Conservation (phyloP, 2,888 invertebrate genomes). For the Cantharis rustica region DNA sequence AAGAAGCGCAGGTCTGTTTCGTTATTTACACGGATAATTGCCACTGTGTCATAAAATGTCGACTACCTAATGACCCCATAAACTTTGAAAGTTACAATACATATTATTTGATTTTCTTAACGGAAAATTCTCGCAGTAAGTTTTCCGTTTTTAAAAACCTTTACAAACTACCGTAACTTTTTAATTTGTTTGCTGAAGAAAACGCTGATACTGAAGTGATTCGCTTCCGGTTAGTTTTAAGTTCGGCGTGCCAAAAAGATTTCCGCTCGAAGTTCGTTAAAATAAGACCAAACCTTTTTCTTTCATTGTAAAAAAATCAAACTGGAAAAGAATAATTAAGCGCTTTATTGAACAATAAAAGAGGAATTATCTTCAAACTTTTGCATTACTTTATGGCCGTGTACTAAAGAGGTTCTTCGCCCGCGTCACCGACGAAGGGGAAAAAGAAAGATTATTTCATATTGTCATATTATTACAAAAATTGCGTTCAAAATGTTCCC, state of each 20-base stretch:
- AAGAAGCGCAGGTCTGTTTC: neutral
- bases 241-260: neutral
- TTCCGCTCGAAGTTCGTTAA: neutral
- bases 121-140: neutral
- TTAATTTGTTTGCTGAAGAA: neutral
- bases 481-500: neutral
- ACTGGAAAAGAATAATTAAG: neutral
- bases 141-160: neutral
- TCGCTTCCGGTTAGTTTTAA: neutral
- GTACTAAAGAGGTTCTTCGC: neutral
- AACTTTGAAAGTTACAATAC: neutral
- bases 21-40: neutral
- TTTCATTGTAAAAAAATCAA: neutral
- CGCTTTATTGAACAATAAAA: neutral
- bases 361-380: neutral
- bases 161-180: neutral
- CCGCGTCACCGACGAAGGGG: neutral
- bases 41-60: neutral
- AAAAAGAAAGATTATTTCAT: neutral
- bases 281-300: neutral
- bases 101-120: neutral
- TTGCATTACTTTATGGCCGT: neutral
- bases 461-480: neutral
- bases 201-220: neutral
- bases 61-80: neutral